Percentiles rank a stretch among this genome's conserved stretches.
Conservation (phyloP, 2,888 invertebrate genomes). For the Lampropteryx suffumata region DNA sequence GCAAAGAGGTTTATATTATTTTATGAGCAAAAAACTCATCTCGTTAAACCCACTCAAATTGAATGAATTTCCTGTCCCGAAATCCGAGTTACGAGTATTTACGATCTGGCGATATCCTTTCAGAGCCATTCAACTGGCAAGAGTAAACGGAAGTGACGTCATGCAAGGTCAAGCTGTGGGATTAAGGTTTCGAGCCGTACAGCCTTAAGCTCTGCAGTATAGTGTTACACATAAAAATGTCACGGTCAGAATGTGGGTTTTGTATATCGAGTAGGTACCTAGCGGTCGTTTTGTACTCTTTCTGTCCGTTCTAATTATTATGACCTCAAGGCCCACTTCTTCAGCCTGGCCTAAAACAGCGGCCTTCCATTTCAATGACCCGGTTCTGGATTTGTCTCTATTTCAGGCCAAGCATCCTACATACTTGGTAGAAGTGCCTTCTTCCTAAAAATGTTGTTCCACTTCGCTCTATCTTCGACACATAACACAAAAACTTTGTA, state of each 20-base stretch:
- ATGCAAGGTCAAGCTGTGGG: constrained; percentile 25
- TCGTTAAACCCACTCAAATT: neutral
- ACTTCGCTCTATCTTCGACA: no score
- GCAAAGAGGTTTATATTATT: no score
- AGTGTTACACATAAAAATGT: constrained; percentile 21
- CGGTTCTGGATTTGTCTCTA: no score
- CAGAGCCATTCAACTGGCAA: neutral
- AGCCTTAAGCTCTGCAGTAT: constrained; percentile 8
- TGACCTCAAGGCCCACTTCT: no score
- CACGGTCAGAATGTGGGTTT: constrained; percentile 19
- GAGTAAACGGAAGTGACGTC: constrained; percentile 25
- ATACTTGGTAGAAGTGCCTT: no score
- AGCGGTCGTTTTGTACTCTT: no score
- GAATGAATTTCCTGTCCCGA: neutral
- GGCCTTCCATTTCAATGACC: no score
- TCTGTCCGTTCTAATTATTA: no score
- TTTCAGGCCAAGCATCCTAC: no score
- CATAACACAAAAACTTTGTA: no score
- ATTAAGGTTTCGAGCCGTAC: constrained; percentile 22
- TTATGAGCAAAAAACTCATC: neutral
- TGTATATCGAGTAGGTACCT: neutral
- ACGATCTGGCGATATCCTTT: neutral
- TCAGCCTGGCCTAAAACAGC: no score
- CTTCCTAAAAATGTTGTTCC: no score
- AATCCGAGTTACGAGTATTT: neutral